Percentiles rank a stretch among this genome's conserved stretches.
Conservation (phyloP, 2,888 invertebrate species). For the Xestobium rufovillosum region DNA sequence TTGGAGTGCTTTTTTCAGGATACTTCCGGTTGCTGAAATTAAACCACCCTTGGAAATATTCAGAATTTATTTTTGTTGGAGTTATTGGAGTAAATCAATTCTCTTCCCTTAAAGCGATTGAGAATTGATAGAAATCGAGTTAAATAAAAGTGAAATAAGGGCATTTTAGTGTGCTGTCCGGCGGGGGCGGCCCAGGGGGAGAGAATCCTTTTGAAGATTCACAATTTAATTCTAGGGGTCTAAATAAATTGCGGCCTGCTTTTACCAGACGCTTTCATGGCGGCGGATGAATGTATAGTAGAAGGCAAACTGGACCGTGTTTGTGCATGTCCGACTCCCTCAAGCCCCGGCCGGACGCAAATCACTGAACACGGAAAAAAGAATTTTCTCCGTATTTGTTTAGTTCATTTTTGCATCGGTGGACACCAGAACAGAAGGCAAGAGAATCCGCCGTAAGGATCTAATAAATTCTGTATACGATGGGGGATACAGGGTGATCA, state of each 20-base stretch:
- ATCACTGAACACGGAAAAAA: constrained; percentile 23
- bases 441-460: too few relatives aligned
- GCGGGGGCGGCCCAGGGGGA: constrained; percentile 22
- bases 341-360: constrained; percentile 13
- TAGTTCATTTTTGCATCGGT: too few relatives aligned
- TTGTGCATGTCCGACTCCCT: neutral
- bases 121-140: constrained; percentile 38
- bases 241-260: constrained; percentile 45
- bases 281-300: constrained; percentile 9
- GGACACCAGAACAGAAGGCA: too few relatives aligned
- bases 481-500: too few relatives aligned
- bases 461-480: too few relatives aligned
- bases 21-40: constrained; percentile 12
- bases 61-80: too few relatives aligned
- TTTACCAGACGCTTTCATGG: constrained; percentile 33
- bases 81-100: too few relatives aligned
- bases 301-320: constrained; percentile 1
- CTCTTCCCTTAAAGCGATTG: too few relatives aligned
- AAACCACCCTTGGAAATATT: constrained; percentile 13
- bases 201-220: constrained; percentile 41
- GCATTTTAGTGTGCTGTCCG: constrained; percentile 30
- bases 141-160: constrained; percentile 42
- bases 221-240: constrained; percentile 41
- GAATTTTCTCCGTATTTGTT: too few relatives aligned
- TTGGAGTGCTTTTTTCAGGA: constrained; percentile 10